Base-by-base conservation (phyloP, 2,888 invertebrate genomes). In the Gari tellinella region DNA sequence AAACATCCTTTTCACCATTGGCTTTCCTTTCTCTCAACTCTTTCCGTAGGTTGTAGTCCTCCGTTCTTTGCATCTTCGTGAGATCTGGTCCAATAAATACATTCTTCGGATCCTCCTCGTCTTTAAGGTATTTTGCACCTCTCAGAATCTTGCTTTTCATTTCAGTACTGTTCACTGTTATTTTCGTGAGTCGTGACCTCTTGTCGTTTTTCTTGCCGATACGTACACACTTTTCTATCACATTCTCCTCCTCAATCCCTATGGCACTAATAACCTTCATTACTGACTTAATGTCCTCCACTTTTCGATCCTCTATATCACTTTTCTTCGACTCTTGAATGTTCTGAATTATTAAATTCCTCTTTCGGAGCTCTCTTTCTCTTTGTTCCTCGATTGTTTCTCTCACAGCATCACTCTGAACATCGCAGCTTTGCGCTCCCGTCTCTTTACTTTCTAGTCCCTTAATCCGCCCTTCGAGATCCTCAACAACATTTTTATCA, bases 21-120 rank as follows among this genome's bases (percentile, higher is more conserved):
- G 14, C 46, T 17, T 17, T 46, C 46, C 46, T 46, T 12, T 46
- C 46, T 17, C 17, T 46, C n/a, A 46, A 17, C 46, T 46, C 46
- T 46, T 46, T 46, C 15, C 17, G 14, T 17, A 46, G 17, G 7
- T 15, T 12, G 19, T 46, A 46, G 7, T 17, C 8, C 46, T 46
- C 19, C 17, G 8, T 17, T 17, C 46, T 46, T 46, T 46, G 46
- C 46, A 46, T 12, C 8, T 17, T 15, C 7, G 46, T 46, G 12
- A 46, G 46, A 17, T 46, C 46, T 15, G 46, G 46, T 8, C 17
- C 15, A n/a, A 46, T 15, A 17, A 14, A 46, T 8, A 15, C 17
- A 8, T 46, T 17, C 46, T 46, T 14, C 8, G 8, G 14, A 12
- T 40, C 40, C 14, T 40, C 40, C 8, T 14, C 14, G 40, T 14